These are phyloP conservation scores for Elegia similella DNA, from an alignment of 2,888 invertebrate genomes.

Conservation along the genomic window DNA sequence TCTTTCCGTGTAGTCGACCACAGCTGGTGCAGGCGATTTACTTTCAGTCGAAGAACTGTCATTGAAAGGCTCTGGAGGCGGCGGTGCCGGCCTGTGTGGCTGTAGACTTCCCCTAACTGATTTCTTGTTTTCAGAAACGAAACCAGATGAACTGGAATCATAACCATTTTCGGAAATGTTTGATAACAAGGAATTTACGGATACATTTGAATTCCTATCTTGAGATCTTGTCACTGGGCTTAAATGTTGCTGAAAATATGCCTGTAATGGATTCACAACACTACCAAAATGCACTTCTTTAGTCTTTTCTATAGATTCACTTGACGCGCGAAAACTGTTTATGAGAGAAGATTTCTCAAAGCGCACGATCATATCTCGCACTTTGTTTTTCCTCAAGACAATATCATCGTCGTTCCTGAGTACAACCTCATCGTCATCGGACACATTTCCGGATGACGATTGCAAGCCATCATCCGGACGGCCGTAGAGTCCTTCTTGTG, in stretches of 20 bases:
- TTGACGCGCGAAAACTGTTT: constrained; percentile 51
- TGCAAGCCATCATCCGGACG: constrained; percentile 57
- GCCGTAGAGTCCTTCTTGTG: constrained; percentile 62
- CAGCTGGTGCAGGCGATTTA: constrained; percentile 49
- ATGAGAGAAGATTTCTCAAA: constrained; percentile 63
- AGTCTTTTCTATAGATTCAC: constrained; percentile 61
- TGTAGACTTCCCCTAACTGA: constrained; percentile 49
- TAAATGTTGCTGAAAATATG: constrained; percentile 59
- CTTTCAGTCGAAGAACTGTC: constrained; percentile 54
- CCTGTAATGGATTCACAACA: constrained; percentile 66
- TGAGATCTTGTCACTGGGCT: constrained; percentile 61
- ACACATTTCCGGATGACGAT: constrained; percentile 52
- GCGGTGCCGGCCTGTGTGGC: constrained; percentile 73
- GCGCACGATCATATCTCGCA: constrained; percentile 70
- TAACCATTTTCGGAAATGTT: constrained; percentile 71
- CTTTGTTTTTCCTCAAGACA: constrained; percentile 61
- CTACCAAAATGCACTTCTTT: constrained; percentile 63
- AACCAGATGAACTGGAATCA: constrained; percentile 76
- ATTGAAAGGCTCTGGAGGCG: constrained; percentile 65
- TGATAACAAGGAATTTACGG: constrained; percentile 75
- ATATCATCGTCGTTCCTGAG: constrained; percentile 64
- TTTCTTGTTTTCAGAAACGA: constrained; percentile 66
- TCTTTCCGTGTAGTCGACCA: constrained; percentile 45
- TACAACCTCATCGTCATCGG: constrained; percentile 63
- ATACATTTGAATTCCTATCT: constrained; percentile 72